These are phyloP conservation scores for Xestoiulus laeticollis DNA, from an alignment of 2,888 invertebrate species.

Conservation along the genomic window DNA sequence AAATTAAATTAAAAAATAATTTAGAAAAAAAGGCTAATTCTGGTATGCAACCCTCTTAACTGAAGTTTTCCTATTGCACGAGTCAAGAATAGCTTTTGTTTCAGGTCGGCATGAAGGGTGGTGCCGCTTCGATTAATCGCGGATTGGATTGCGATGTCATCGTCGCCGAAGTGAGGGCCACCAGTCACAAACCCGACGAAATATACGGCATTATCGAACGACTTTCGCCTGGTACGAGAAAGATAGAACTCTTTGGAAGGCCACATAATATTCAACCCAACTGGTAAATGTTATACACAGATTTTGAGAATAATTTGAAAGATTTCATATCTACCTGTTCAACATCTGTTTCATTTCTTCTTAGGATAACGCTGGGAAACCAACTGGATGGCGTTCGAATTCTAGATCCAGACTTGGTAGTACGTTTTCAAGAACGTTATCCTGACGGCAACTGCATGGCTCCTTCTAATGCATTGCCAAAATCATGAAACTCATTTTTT, in stretches of 20 bases:
- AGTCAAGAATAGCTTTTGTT: conserved; percentile 34
- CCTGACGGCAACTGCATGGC: conserved; percentile 77
- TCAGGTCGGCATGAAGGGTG: conserved; percentile 93
- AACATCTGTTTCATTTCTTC: not conserved
- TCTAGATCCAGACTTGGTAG: conserved; percentile 89
- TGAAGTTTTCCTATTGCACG: not conserved
- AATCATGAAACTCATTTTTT: conserved; percentile 49
- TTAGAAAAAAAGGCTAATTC: too few relatives aligned
- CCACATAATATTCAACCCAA: conserved; percentile 98
- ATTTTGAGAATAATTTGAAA: not conserved
- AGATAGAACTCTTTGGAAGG: conserved; percentile 95
- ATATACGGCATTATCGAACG: conserved; percentile 98
- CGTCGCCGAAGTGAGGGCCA: conserved; percentile 96
- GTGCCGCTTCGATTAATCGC: conserved; percentile 86
- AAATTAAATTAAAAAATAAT: too few relatives aligned
- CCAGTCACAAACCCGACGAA: conserved; percentile 98
- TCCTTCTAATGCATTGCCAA: conserved; percentile 50
- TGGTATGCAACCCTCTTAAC: not conserved
- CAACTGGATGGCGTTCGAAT: conserved; percentile 94
- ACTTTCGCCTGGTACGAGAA: conserved; percentile 93
- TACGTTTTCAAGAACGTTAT: conserved; percentile 88
- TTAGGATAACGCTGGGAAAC: conserved; percentile 84
- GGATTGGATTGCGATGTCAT: conserved; percentile 98
- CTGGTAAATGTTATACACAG: conserved; percentile 71
- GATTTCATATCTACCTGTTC: not conserved